These are phyloP conservation scores for Epiblema foenella DNA, from an alignment of 2,888 invertebrate genomes.

Conservation along the genomic window DNA sequence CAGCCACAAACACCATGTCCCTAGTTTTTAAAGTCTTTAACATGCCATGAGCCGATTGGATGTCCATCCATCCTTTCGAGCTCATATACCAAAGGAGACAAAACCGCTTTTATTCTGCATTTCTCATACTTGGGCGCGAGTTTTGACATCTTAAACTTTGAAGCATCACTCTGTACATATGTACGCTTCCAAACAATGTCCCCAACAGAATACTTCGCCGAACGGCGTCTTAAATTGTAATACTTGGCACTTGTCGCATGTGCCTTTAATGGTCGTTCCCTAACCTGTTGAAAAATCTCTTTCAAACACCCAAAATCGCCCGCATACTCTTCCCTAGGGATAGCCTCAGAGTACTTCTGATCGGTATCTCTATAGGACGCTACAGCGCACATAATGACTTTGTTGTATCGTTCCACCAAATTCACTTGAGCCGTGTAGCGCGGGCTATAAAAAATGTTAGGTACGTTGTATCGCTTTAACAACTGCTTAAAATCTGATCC, in stretches of 20 bases:
- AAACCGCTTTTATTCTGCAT: background rate
- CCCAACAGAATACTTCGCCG: background rate
- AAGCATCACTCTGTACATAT: background rate
- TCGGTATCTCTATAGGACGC: background rate
- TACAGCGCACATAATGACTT: background rate
- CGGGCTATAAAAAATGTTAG: background rate
- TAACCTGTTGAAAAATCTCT: background rate
- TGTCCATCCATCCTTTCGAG: background rate
- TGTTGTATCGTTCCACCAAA: background rate
- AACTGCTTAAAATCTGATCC: too few relatives aligned
- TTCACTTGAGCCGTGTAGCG: background rate
- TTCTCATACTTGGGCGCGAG: background rate
- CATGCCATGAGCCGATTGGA: background rate
- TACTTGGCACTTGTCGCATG: background rate
- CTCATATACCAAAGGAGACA: background rate
- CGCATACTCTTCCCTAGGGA: too few relatives aligned
- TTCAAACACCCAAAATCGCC: background rate
- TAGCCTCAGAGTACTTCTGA: too few relatives aligned
- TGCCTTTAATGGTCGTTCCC: background rate
- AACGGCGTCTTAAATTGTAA: background rate
- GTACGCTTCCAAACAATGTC: background rate
- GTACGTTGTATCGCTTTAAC: too few relatives aligned
- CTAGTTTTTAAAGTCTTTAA: background rate
- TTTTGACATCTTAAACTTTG: background rate
- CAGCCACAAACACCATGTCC: too few relatives aligned